Conservation (phyloP, 2,797 vertebrate species). For the Varecia variegata region DNA sequence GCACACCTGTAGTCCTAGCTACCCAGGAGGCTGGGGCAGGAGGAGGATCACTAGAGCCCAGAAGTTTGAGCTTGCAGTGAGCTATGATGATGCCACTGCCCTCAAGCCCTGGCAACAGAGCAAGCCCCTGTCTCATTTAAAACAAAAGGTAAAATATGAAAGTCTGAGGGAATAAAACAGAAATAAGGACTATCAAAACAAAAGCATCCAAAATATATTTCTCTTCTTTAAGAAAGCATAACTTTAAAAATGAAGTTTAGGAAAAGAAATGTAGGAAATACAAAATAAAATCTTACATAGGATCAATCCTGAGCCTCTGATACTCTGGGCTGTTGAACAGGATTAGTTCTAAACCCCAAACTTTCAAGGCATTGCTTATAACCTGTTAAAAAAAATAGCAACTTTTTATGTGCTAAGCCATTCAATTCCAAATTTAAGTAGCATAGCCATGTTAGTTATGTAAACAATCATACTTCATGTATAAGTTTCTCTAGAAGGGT, state of each 20-base stretch:
- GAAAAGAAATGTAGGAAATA: constrained; percentile 67
- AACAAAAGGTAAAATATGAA: constrained; percentile 46
- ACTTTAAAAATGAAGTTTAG: constrained; percentile 56
- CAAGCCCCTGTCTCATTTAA: neutral
- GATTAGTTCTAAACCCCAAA: constrained; percentile 98
- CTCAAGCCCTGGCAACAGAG: neutral
- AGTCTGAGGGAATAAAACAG: constrained; percentile 36
- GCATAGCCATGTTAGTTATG: constrained; percentile 39
- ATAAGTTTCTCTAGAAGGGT: constrained; percentile 42
- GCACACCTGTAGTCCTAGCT: neutral
- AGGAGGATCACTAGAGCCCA: neutral
- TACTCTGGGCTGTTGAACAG: constrained; percentile 99
- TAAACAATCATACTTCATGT: constrained; percentile 20
- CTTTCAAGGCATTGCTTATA: constrained; percentile 98
- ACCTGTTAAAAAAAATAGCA: constrained; percentile 88
- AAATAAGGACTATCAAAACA: constrained; percentile 29
- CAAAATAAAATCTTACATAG: constrained; percentile 90
- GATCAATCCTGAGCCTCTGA: constrained; percentile 95
- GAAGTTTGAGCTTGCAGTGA: neutral
- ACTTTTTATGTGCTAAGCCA: constrained; percentile 72
- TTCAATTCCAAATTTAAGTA: constrained; percentile 69
- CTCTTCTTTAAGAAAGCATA: constrained; percentile 45
- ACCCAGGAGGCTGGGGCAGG: neutral
- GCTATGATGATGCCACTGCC: neutral
- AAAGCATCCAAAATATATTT: constrained; percentile 52